These are phyloP conservation scores for Talpa occidentalis DNA, from an alignment of 2,113 vertebrate species.

Conservation along the genomic window DNA sequence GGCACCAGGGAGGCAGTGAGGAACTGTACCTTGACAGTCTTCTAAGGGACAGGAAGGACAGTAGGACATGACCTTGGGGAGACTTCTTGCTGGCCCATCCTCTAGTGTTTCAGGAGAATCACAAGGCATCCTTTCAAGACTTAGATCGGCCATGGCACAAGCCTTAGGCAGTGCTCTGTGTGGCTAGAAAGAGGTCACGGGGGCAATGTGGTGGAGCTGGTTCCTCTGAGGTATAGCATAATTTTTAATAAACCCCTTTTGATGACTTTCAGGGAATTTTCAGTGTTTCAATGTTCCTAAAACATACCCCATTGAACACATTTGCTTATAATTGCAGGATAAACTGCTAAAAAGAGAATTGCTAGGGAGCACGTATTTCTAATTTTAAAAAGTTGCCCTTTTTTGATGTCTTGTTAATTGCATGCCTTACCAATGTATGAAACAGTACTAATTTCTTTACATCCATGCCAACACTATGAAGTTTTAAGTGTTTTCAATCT, in stretches of 20 bases:
- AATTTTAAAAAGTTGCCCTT: neutral
- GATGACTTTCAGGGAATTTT: neutral
- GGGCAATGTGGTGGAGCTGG: neutral
- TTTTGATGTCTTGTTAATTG: neutral
- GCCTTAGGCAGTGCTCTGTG: neutral
- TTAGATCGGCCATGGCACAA: neutral
- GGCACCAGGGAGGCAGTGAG: neutral
- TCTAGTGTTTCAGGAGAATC: neutral
- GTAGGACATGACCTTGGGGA: accelerated
- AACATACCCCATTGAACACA: neutral
- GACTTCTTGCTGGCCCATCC: accelerated
- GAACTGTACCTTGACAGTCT: neutral
- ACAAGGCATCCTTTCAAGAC: accelerated
- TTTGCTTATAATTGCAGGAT: neutral
- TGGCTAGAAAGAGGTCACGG: accelerated
- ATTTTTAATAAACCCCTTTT: neutral
- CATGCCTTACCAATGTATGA: neutral
- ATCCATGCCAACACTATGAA: too few species aligned
- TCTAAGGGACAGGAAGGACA: accelerated
- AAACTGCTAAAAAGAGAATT: neutral
- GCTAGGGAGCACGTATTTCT: neutral
- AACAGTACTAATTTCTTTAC: neutral
- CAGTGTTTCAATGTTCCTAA: neutral
- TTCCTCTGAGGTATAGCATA: neutral
- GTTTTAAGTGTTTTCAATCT: neutral